Evolutionary conservation across 1,140 invertebrate genomes (phyloP), one percentile per base, ranked within the genome.

Genomic region (Brachionus rotundiformis): DNA sequence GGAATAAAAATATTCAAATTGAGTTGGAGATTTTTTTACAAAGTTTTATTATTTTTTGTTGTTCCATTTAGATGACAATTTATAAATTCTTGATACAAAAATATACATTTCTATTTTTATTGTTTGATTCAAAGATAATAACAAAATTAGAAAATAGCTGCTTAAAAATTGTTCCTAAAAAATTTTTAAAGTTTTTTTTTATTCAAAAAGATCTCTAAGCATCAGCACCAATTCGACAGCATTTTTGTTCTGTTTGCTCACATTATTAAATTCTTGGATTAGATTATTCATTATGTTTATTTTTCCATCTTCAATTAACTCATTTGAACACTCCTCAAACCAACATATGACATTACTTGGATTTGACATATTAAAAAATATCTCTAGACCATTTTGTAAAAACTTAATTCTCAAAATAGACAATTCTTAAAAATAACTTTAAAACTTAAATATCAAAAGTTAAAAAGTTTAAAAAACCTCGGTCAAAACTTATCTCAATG

Each of bases 381-480:
- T 44, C 13, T 73, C 68, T 73, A 44, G 39, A 25, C 39, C 41
- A 73, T 73, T 73, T 13, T 44, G 33, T 44, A 73, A 44, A 73
- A 44, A 73, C 13, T 44, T 73, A 16, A 73, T 73, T 23, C 10
- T 73, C 29, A 73, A 44, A 33, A 33, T 33, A 6, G 29, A 16
- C 11, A 44, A 6, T 73, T 47, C 39, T 73, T 73, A 0, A 25
- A 73, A n/a, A 3, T 5, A 44, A 44, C n/a, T n/a, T n/a, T n/a
- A n/a, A n/a, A n/a, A n/a, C n/a, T n/a, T n/a, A n/a, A n/a, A n/a
- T n/a, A n/a, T n/a, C n/a, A 73, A 25, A 68, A 68, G 0, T 33
- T 19, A 33, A 68, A 8, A 19, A 16, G 10, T 13, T 29, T 13
- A 13, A 13, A 63, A 63, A 36, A 68, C 63, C 29, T 68, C 63